phyloP scores from a whole-genome alignment of 1,140 invertebrate species.

The Idris sp. region DNA sequence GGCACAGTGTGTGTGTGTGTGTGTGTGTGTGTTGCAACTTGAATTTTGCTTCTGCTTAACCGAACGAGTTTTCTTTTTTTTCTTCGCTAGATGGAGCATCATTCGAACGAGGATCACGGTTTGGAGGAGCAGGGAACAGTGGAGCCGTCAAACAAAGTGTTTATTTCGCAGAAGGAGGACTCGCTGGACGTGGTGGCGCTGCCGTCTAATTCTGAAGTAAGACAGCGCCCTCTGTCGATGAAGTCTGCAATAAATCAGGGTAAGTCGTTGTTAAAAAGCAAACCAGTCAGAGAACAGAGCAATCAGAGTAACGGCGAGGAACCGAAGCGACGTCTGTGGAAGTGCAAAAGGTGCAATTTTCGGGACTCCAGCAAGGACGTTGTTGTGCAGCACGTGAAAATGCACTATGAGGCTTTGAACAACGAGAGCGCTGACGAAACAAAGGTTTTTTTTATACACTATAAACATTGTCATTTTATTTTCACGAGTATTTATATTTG shows the following conservation, averaged over 20 bases:
- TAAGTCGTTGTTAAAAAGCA: constrained; percentile 71
- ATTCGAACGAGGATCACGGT: constrained; percentile 65
- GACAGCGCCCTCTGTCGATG: constrained; percentile 66
- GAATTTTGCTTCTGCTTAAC: no score
- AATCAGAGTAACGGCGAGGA: constrained; percentile 64
- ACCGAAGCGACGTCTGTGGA: constrained; percentile 83
- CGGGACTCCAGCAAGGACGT: constrained; percentile 83
- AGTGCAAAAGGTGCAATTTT: constrained; percentile 91
- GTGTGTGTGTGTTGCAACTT: no score
- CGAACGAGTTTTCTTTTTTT: constrained; percentile 8
- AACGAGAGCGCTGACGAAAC: no score
- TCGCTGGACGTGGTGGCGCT: constrained; percentile 29
- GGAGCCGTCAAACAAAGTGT: constrained; percentile 66
- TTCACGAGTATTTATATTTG: constrained; percentile 8
- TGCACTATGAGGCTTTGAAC: constrained; percentile 78
- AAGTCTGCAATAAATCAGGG: constrained; percentile 66
- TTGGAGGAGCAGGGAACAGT: constrained; percentile 62
- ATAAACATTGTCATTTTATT: constrained; percentile 12
- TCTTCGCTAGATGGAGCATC: constrained; percentile 63
- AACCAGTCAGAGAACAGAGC: constrained; percentile 41
- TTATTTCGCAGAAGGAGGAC: constrained; percentile 63
- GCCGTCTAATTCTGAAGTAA: constrained; percentile 1
- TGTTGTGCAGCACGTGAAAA: constrained; percentile 83
- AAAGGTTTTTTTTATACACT: no score
- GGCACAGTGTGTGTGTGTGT: no score